Percentiles rank a stretch among this genome's conserved stretches.
Conservation (phyloP, 2,113 vertebrate species). For the Thryonomys swinderianus region DNA sequence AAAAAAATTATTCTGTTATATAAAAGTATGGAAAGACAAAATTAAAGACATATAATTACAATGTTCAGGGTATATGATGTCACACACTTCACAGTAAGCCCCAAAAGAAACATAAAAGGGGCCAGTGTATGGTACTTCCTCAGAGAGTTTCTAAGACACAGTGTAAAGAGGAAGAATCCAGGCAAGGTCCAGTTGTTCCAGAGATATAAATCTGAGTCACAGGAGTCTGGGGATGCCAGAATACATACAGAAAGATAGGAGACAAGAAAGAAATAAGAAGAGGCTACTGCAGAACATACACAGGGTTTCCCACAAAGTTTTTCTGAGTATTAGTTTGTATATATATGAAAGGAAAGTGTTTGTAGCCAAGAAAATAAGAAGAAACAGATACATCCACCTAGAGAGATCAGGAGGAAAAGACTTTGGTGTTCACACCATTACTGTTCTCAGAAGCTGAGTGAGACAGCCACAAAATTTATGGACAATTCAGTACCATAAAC, state of each 20-base stretch:
- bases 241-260: accelerated
- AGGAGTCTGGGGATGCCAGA: neutral
- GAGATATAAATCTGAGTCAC: neutral
- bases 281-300: neutral
- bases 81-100: neutral
- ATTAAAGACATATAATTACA: neutral
- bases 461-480: neutral
- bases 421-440: neutral
- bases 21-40: neutral
- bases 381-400: neutral
- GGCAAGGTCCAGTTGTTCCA: neutral
- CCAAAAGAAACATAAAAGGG: neutral
- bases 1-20: neutral
- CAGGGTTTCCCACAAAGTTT: neutral
- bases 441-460: neutral
- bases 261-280: neutral
- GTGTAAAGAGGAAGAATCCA: neutral
- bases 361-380: neutral
- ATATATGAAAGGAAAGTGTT: neutral
- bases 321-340: neutral
- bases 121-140: neutral
- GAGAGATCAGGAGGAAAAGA: neutral
- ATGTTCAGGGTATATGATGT: neutral
- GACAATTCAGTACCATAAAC: neutral
- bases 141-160: neutral